These are phyloP conservation scores for Ameiurus melas DNA, from an alignment of 2,113 vertebrate genomes.

Conservation along the genomic window DNA sequence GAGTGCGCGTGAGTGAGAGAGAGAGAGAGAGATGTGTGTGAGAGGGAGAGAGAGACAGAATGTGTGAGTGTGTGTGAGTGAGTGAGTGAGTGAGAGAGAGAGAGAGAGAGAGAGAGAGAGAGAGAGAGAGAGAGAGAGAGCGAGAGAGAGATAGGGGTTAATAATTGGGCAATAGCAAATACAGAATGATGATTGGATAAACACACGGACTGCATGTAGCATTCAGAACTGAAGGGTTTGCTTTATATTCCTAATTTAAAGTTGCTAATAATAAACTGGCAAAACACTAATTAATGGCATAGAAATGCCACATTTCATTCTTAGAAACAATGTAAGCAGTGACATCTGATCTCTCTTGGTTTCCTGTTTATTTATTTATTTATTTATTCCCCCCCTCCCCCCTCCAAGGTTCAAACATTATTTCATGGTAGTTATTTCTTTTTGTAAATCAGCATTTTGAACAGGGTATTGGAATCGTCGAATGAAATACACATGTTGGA, in stretches of 20 bases:
- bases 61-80: not conserved
- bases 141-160: not conserved
- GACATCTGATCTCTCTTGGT: not conserved
- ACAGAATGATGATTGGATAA: not conserved
- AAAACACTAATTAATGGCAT: not conserved
- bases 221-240: not conserved
- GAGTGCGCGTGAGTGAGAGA: not conserved
- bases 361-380: not conserved
- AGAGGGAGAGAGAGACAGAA: not conserved
- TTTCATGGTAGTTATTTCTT: not conserved
- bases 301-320: not conserved
- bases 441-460: not conserved
- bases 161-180: not conserved
- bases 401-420: not conserved
- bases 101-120: slow-evolving; percentile 11
- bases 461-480: not conserved
- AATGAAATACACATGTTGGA: not conserved
- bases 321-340: not conserved
- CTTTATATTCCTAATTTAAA: not conserved
- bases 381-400: too few species aligned
- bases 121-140: slow-evolving; percentile 17
- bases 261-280: not conserved
- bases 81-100: slow-evolving; percentile 13
- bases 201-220: not conserved
- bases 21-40: slow-evolving; percentile 9